These are phyloP conservation scores for Euthynnus affinis DNA, from an alignment of 2,797 vertebrate species.

Conservation along the genomic window DNA sequence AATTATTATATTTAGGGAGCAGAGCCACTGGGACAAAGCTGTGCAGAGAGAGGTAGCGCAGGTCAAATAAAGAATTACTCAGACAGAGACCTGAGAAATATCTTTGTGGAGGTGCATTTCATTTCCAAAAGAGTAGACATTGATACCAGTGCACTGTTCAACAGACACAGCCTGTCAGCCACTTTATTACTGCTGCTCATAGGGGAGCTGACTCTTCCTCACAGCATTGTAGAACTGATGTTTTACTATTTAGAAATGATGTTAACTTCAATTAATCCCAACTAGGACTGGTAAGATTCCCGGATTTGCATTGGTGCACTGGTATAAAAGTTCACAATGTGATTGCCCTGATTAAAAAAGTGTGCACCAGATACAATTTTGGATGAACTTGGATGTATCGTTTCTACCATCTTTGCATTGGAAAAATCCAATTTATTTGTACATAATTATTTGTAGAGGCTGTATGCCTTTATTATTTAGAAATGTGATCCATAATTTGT, in stretches of 20 bases:
- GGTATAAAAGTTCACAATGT: too few species aligned
- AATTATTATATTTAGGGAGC: constrained; percentile 72
- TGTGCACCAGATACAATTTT: too few species aligned
- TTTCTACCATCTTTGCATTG: too few species aligned
- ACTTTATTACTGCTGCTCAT: not conserved
- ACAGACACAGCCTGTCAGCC: not conserved
- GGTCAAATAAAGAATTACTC: constrained; percentile 57
- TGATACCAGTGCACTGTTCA: constrained; percentile 6
- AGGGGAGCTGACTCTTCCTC: not conserved
- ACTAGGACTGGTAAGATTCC: too few species aligned
- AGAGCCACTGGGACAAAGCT: constrained; percentile 58
- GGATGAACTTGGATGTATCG: too few species aligned
- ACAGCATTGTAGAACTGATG: not conserved
- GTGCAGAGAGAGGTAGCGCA: constrained; percentile 36
- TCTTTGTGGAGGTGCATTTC: constrained; percentile 34
- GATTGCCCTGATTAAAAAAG: too few species aligned
- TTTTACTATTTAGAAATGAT: not conserved
- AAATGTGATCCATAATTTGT: too few species aligned
- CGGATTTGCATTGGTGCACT: too few species aligned
- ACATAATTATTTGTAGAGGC: too few species aligned
- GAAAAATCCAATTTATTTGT: too few species aligned
- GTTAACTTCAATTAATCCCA: too few species aligned
- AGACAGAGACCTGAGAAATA: constrained; percentile 41
- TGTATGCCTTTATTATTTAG: too few species aligned
- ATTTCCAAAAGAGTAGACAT: constrained; percentile 20